Conservation (phyloP, 1,140 invertebrate genomes). For the Acyrthosiphon pisum region DNA sequence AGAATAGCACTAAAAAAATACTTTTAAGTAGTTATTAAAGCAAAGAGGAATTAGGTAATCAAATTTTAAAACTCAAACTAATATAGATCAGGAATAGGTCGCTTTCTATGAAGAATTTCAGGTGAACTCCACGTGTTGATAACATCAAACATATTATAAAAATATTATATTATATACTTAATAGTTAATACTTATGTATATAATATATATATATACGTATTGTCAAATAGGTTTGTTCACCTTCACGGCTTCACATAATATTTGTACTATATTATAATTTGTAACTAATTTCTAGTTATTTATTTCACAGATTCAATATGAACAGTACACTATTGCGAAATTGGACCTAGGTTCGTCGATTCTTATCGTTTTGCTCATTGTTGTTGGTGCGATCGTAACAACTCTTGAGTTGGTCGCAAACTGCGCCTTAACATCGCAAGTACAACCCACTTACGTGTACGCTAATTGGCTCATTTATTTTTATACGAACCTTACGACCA, state of each 20-base stretch:
- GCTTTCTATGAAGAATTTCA: background rate
- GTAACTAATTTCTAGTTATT: background rate
- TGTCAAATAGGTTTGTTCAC: background rate
- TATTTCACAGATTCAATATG: background rate
- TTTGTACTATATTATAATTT: background rate
- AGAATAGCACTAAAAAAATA: background rate
- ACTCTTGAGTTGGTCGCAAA: constrained; percentile 11
- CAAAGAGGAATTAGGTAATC: no score
- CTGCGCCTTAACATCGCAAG: background rate
- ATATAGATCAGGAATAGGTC: background rate
- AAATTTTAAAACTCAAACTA: no score
- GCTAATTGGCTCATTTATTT: constrained; percentile 11
- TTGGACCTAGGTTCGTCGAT: background rate
- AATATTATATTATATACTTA: background rate
- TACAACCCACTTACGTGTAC: background rate
- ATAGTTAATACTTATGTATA: no score
- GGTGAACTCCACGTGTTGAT: background rate
- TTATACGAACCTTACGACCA: constrained; percentile 4
- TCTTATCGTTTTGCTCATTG: background rate
- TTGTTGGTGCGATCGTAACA: background rate
- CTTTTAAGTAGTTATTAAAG: no score
- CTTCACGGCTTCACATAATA: background rate
- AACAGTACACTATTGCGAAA: background rate
- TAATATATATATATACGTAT: background rate
- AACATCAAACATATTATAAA: background rate